Evolutionary conservation across 2,888 invertebrate species (phyloP).

Genomic region (Trissolcus japonicus): DNA sequence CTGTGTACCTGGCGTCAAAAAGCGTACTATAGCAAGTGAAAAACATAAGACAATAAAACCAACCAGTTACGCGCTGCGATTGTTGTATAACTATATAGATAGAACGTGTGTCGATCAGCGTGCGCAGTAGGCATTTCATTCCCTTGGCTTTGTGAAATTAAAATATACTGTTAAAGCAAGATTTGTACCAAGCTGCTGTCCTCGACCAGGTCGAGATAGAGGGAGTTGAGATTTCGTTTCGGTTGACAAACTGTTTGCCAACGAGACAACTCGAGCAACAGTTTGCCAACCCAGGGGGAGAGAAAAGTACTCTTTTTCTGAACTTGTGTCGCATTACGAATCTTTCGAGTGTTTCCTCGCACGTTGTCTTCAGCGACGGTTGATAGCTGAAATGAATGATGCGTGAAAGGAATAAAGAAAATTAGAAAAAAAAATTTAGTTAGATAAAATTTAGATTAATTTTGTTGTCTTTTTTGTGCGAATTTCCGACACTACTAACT

Average conservation of each 20-base stretch:
- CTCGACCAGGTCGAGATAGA: constrained; percentile 34
- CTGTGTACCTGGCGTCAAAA: constrained; percentile 53
- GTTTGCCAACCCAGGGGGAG: constrained; percentile 17
- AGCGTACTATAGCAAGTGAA: constrained; percentile 55
- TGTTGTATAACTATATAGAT: constrained; percentile 33
- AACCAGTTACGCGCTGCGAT: constrained; percentile 49
- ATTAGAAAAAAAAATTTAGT: too few relatives aligned
- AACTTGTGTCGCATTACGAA: constrained; percentile 68
- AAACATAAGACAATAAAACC: constrained; percentile 36
- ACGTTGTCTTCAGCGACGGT: constrained; percentile 44
- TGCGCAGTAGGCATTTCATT: constrained; percentile 55
- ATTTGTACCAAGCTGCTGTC: constrained; percentile 33
- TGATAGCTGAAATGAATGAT: constrained; percentile 58
- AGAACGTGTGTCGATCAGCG: constrained; percentile 54
- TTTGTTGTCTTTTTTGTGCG: constrained; percentile 24
- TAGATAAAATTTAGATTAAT: too few relatives aligned
- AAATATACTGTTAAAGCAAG: constrained; percentile 52
- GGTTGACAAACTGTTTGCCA: constrained; percentile 15
- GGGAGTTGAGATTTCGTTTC: constrained; percentile 14
- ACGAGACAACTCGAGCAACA: constrained; percentile 2
- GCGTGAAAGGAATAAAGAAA: constrained; percentile 10
- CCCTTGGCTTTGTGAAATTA: constrained; percentile 57
- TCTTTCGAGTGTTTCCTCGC: constrained; percentile 66
- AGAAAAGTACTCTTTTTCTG: constrained; percentile 10
- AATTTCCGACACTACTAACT: constrained; percentile 23